Percentiles rank a stretch among this genome's conserved stretches.
Evolutionary conservation across 1,140 invertebrate species (phyloP).

Genomic region (Procambarus clarkii): DNA sequence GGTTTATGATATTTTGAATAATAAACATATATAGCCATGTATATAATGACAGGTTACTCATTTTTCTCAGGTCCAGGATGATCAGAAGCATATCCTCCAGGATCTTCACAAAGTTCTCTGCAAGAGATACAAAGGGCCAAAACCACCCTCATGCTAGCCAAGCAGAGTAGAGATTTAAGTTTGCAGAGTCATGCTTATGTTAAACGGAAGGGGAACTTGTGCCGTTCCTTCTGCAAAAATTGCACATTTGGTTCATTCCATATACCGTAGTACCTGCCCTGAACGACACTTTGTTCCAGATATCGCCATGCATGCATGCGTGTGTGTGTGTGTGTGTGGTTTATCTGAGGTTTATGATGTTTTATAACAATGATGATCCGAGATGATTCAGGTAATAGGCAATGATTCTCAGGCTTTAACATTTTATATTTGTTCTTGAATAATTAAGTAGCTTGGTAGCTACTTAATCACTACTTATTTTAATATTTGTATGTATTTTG

Average conservation of each 20-base stretch:
- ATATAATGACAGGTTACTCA: neutral
- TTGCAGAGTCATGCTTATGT: neutral
- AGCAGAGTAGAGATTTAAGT: neutral
- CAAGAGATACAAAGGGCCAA: conserved; percentile 27
- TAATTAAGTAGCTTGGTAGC: too few relatives aligned
- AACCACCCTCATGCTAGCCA: conserved; percentile 27
- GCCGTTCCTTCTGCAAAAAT: neutral
- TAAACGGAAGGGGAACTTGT: neutral
- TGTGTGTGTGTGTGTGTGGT: too few relatives aligned
- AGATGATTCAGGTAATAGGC: too few relatives aligned
- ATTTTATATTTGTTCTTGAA: too few relatives aligned
- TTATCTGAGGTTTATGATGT: too few relatives aligned
- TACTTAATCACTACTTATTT: too few relatives aligned
- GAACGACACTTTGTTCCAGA: neutral
- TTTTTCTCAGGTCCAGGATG: conserved; percentile 26
- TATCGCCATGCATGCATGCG: neutral
- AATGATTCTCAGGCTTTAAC: too few relatives aligned
- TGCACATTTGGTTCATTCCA: neutral
- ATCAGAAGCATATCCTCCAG: conserved; percentile 37
- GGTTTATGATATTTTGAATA: too few relatives aligned
- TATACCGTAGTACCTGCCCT: neutral
- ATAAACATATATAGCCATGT: too few relatives aligned
- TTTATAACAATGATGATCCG: too few relatives aligned
- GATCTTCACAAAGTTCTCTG: conserved; percentile 38
- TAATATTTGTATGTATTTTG: too few relatives aligned